Evolutionary conservation across 2,113 vertebrate genomes (phyloP), one percentile per base, ranked within the genome.

Genomic region (Glaucidium brasilianum): DNA sequence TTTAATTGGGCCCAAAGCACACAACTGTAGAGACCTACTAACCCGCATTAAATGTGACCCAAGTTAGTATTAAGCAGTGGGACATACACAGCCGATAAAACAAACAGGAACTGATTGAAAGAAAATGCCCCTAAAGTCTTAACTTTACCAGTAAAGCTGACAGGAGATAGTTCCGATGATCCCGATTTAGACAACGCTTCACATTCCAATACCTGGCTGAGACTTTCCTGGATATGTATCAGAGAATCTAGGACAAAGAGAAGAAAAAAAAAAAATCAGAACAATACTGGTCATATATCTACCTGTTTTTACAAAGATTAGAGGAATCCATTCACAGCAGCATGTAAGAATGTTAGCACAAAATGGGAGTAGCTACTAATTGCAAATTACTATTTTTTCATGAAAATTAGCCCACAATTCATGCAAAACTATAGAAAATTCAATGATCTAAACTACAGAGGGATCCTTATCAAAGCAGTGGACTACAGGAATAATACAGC

Each of bases 171-270:
- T 4, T 98, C 97, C 7, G 95, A 90, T 85, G 96, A 98, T 62
- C 98, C 98, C 0, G 98, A 98, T 29, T 97, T 88, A 34, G 98
- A 93, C 30, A 79, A 22, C 53, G 79, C 96, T 43, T 99, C 99
- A 26, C 98, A 97, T 41, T 99, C 98, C 12, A 98, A 96, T 90
- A 98, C 97, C 72, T 98, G 99, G 90, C 56, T 92, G 74, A 98
- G 89, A 10, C 52, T 77, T 34, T 99, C 99, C 95, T 99, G 99
- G 53, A 99, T 98, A 93, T 98, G 99, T 98, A 98, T 98, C 69
- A 99, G 94, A 55, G 99, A 99, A 97, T 99, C 99, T 99, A 98
- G 32, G n/a, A 88, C 88, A 69, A 96, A 64, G 56, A 32, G 82
- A 96, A 93, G 10, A 9, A 5, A 32, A 89, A 50, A 47, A 11